phyloP scores from a whole-genome alignment of 2,888 invertebrate species.

The Pteria penguin region DNA sequence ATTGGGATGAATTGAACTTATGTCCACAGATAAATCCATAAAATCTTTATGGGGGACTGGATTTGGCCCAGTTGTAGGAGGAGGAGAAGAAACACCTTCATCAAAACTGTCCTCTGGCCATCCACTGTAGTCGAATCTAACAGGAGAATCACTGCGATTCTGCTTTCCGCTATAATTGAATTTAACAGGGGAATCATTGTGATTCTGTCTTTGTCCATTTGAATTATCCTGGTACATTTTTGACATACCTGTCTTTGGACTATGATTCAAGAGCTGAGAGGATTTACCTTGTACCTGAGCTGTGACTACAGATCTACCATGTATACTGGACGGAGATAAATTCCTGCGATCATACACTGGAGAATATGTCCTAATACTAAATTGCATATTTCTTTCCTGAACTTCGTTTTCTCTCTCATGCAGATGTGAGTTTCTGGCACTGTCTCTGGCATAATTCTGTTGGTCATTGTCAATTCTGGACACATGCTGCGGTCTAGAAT shows the following conservation, averaged over 20 bases:
- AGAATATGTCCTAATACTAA: neutral
- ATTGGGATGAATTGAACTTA: neutral
- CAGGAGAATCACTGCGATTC: neutral
- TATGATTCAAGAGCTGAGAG: neutral
- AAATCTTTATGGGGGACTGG: neutral
- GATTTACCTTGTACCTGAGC: neutral
- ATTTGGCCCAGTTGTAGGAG: neutral
- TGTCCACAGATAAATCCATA: neutral
- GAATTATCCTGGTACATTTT: neutral
- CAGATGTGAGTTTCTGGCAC: too few species aligned
- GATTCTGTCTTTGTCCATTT: neutral
- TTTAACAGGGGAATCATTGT: neutral
- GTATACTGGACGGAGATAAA: too few species aligned
- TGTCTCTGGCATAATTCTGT: too few species aligned
- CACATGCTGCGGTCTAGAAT: neutral
- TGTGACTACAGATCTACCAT: neutral
- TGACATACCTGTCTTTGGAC: neutral
- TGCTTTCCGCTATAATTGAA: neutral
- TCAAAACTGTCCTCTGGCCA: slow-evolving; percentile 15
- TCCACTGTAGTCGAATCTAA: slow-evolving; percentile 7
- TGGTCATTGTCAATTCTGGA: neutral
- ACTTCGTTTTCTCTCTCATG: neutral
- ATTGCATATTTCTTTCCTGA: neutral
- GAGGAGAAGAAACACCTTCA: neutral
- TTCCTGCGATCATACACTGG: neutral